Base-by-base conservation (phyloP, 2,888 invertebrate genomes). In the Microctonus hyperodae region DNA sequence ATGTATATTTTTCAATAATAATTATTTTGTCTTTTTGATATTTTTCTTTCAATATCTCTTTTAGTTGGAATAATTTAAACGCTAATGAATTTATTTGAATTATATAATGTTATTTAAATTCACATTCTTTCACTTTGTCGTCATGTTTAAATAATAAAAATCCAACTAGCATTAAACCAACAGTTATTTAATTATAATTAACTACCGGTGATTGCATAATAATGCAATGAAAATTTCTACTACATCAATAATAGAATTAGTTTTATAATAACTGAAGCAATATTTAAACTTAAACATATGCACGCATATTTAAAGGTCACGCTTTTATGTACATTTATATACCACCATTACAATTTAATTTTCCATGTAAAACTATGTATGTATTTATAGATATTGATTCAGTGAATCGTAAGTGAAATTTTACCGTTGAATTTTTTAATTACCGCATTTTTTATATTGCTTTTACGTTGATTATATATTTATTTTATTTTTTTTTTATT, bases 381-480 rank as follows among this genome's bases (percentile, higher is more conserved):
- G 37, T 44, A 16, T 13, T 5, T 1, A n/a, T 11, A n/a, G 3
- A 40, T 1, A 40, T 11, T 7, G 44, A 44, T 44, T 44, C 16
- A n/a, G 44, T 13, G 53, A 58, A 31, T n/a, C 40, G 31, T 44
- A 11, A 25, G n/a, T 28, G 58, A 10, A n/a, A 53, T 53, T 65
- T 65, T 51, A 65, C 25, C 40, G 65, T 37, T 59, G 53, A 65
- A 50, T 65, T 58, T 53, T 53, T 48, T 53, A 59, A 53, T 59
- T 65, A 51, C 58, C 33, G 16, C 64, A 48, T 62, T 62, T 48
- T 37, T 35, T 40, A 23, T 62, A 35, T 53, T 56, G 31, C 25
- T 11, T 33, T 28, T n/a, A 25, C 44, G 22, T 16, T n/a, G 31
- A n/a, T n/a, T 11, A 44, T 35, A 22, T 37, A 31, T 44, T 3